Base-by-base conservation (phyloP, 2,888 invertebrate species). In the Leistus spinibarbis region DNA sequence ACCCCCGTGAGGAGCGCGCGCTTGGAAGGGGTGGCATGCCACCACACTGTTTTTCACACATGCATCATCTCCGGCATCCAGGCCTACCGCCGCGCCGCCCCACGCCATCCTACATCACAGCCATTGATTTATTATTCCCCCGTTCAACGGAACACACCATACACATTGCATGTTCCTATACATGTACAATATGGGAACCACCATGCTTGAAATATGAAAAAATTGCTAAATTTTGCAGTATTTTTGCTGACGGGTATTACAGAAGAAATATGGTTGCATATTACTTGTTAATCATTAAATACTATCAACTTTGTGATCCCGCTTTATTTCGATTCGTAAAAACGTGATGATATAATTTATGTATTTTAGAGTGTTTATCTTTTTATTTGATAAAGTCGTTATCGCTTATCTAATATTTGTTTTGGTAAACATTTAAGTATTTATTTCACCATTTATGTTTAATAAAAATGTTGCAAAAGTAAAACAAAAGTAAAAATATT, bases 121-220 rank as follows among this genome's bases (percentile, higher is more conserved):
- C 17, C 53, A 68, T 75, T 75, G 75, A 75, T 75, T 75, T 75
- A 75, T 75, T 68, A 69, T 64, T 69, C 75, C 75, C 75, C 75
- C 69, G 75, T 69, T 69, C 56, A 54, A 63, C 68, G 19, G 68
- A 63, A 75, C 75, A 67, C 67, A 73, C 73, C 73, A 54, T 13
- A 60, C 57, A n/a, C n/a, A n/a, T n/a, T 7, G 57, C 20, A 13
- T 57, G 17, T 13, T 57, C 57, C 17, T 57, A 57, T 57, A 57
- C 57, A 57, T 57, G 9, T 57, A 20, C 57, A 57, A 57, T 10
- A 57, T 57, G 20, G 17, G 13, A 40, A 40, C 13, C 40, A 40
- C 13, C 40, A 40, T 40, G 40, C 7, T 40, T 40, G 13, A 40
- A 10, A 40, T 10, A 40, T 10, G 7, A 1, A 40, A 40, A 40